phyloP scores from a whole-genome alignment of 2,797 vertebrate species.

The Pristis pectinata region DNA sequence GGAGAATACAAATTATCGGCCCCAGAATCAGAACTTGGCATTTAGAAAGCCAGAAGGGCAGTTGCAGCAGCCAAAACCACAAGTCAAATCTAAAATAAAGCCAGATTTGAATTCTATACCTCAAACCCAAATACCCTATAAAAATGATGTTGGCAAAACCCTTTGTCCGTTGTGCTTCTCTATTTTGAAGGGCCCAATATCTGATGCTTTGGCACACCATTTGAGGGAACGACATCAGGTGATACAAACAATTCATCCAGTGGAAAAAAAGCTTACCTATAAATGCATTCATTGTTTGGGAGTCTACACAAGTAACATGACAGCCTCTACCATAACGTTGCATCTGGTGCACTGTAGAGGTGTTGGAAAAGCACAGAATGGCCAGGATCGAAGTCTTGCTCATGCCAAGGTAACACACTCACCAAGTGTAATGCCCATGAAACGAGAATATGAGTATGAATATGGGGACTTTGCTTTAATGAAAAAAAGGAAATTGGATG shows the following conservation, averaged over 20 bases:
- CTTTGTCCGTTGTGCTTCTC: constrained; percentile 96
- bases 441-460: constrained; percentile 74
- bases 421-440: constrained; percentile 64
- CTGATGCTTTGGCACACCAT: constrained; percentile 90
- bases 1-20: constrained; percentile 89
- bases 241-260: constrained; percentile 92
- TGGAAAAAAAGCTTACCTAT: constrained; percentile 96
- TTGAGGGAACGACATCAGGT: constrained; percentile 92
- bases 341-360: constrained; percentile 94
- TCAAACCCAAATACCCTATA: constrained; percentile 88
- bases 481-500: constrained; percentile 73
- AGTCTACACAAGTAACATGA: constrained; percentile 98
- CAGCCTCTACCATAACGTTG: constrained; percentile 91
- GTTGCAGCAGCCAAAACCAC: constrained; percentile 55
- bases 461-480: constrained; percentile 69
- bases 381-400: constrained; percentile 75
- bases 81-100: constrained; percentile 71
- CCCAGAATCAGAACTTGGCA: constrained; percentile 66
- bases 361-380: constrained; percentile 89
- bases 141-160: constrained; percentile 93
- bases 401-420: constrained; percentile 68
- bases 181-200: constrained; percentile 95
- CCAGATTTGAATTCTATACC: constrained; percentile 71
- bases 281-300: constrained; percentile 98
- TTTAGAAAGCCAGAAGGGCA: constrained; percentile 35